Evolutionary conservation across 1,140 invertebrate genomes (phyloP).

Genomic region (Zaprionus ghesquierei): DNA sequence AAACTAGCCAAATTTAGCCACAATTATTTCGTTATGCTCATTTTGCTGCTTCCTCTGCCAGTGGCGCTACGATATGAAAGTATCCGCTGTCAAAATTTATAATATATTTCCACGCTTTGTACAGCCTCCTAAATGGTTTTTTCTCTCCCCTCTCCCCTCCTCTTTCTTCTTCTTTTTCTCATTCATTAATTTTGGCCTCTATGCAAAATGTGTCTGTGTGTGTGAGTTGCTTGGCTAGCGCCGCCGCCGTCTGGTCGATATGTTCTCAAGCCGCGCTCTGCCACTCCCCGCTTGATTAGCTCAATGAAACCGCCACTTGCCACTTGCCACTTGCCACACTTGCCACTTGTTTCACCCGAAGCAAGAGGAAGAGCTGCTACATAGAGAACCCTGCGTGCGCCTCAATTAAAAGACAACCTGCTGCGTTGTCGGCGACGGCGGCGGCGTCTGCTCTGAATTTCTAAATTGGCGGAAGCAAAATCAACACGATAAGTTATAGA

Average conservation of each 20-base stretch:
- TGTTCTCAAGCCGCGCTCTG: background rate
- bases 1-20: no score
- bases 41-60: no score
- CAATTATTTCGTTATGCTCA: no score
- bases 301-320: conserved; percentile 51
- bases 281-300: background rate
- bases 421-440: conserved; percentile 47
- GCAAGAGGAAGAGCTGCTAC: no score
- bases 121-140: background rate
- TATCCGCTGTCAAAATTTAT: background rate
- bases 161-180: background rate
- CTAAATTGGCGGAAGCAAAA: conserved; percentile 68
- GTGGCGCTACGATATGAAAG: background rate
- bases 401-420: conserved; percentile 73
- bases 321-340: conserved; percentile 50
- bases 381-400: conserved; percentile 7
- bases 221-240: conserved; percentile 16
- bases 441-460: conserved; percentile 35
- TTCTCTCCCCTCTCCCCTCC: no score
- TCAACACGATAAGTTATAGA: background rate
- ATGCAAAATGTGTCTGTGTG: conserved; percentile 41
- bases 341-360: conserved; percentile 46
- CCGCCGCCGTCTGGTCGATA: conserved; percentile 37
- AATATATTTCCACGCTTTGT: background rate
- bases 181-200: background rate